Base-by-base conservation (phyloP, 2,113 vertebrate species). In the Pampusana beccarii region DNA sequence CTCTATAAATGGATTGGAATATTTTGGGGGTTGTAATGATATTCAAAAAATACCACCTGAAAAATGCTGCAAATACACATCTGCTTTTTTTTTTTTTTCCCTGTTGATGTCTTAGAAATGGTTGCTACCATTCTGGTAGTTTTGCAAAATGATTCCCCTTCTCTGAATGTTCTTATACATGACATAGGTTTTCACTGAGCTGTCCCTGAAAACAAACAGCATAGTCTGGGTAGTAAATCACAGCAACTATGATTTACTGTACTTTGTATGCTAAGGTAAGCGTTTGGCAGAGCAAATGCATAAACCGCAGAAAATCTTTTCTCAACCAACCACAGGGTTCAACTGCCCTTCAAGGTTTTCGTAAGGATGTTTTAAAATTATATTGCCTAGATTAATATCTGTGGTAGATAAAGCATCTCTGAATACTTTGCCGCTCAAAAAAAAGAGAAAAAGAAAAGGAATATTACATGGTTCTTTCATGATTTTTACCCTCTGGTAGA, bases 241-340 rank as follows among this genome's bases (percentile, higher is more conserved):
- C 90, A 64, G 86, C 70, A 23, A 40, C 72, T 23, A 7, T 96
- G 97, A 97, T 98, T 98, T 98, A 97, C 90, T 90, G 26, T 71
- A 71, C 86, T 95, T 88, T 84, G 93, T 97, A 97, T 94, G 97
- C 97, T 95, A 97, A 96, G 96, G 97, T 97, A 93, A 98, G 98
- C 97, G 97, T 92, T 95, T 97, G 95, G 96, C 97, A 95, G 96
- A 94, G 95, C 90, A 96, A 96, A 93, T 75, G 95, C 97, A 97
- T 85, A 86, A 97, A 94, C 95, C 95, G 96, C 96, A 97, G 95
- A 96, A 96, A 96, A 89, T 90, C 44, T 79, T 80, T 88, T 95
- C 67, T 92, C 79, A 93, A 97, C 93, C 93, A 92, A 95, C 92
- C n/a, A 19, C 86, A 75, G 94, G 80, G 90, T 96, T 97, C 96